Percentiles rank a stretch among this genome's conserved stretches.
Evolutionary conservation across 2,113 vertebrate genomes (phyloP).

Genomic region (Danionella cerebrum): DNA sequence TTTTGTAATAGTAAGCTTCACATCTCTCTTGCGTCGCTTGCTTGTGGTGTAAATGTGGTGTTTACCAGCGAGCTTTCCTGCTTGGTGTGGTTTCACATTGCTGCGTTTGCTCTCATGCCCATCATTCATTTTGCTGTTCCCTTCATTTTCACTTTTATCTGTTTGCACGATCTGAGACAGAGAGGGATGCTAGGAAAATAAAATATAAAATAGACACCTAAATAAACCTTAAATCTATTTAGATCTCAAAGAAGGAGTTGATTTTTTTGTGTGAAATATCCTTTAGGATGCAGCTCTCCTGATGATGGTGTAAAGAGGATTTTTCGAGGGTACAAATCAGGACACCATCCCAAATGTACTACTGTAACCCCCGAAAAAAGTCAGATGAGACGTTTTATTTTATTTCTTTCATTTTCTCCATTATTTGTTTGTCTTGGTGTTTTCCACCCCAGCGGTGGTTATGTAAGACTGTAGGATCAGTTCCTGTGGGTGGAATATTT

Average conservation of each 20-base stretch:
- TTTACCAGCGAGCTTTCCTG: neutral
- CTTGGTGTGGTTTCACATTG: neutral
- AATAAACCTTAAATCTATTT: too few species aligned
- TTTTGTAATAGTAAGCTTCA: too few species aligned
- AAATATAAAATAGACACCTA: neutral
- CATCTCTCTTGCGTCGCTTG: too few species aligned
- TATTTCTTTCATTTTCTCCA: neutral
- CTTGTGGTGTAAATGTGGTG: neutral
- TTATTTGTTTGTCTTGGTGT: neutral
- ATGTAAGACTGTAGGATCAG: conserved; percentile 5
- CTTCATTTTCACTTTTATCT: conserved; percentile 16
- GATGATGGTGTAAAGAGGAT: neutral
- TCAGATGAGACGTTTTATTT: neutral
- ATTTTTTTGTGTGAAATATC: conserved; percentile 10
- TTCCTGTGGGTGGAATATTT: conserved; percentile 5
- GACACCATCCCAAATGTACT: neutral
- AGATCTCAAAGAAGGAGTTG: too few species aligned
- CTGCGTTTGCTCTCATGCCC: conserved; percentile 46
- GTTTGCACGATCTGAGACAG: conserved; percentile 34
- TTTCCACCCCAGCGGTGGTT: neutral
- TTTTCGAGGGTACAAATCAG: neutral
- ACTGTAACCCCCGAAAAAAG: neutral
- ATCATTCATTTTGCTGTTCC: conserved; percentile 48
- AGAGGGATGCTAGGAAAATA: neutral
- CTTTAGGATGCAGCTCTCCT: neutral